Evolutionary conservation across 2,888 invertebrate genomes (phyloP).

Genomic region (Agrilus biguttatus): DNA sequence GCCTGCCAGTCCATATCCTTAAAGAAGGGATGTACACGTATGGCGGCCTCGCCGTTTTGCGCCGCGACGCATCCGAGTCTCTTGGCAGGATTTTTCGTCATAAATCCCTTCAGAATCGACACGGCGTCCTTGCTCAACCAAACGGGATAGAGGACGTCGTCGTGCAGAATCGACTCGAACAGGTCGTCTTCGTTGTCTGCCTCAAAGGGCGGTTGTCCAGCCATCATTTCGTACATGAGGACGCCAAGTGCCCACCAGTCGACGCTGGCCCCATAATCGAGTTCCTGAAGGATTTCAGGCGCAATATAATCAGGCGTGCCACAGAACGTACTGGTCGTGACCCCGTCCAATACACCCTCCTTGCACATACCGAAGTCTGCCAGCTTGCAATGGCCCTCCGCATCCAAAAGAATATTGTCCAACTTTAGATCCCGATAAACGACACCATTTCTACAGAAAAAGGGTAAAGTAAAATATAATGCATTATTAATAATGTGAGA

Average conservation of each 20-base stretch:
- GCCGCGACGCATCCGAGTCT: conserved; percentile 78
- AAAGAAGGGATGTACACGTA: conserved; percentile 83
- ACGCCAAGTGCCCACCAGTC: conserved; percentile 98
- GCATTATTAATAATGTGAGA: too few species aligned
- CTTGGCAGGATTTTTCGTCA: conserved; percentile 93
- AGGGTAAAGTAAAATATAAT: too few species aligned
- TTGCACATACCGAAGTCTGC: conserved; percentile 94
- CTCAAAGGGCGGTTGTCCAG: conserved; percentile 98
- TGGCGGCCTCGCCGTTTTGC: conserved; percentile 68
- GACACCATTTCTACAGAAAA: conserved; percentile 56
- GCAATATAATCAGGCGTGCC: conserved; percentile 99
- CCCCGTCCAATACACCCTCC: conserved; percentile 78
- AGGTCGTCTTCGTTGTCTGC: conserved; percentile 99
- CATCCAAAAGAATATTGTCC: conserved; percentile 94
- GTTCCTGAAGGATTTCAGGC: conserved; percentile 51
- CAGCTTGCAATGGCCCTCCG: conserved; percentile 87
- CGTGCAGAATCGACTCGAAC: conserved; percentile 95
- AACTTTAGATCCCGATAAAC: conserved; percentile 97
- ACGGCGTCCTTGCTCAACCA: conserved; percentile 89
- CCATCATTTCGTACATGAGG: conserved; percentile 99
- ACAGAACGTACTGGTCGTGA: conserved; percentile 92
- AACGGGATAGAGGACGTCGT: conserved; percentile 96
- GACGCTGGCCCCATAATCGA: conserved; percentile 71
- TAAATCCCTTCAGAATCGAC: conserved; percentile 84
- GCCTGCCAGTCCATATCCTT: conserved; percentile 94